Evolutionary conservation across 2,888 invertebrate species (phyloP).

Genomic region (Xanthia togata): DNA sequence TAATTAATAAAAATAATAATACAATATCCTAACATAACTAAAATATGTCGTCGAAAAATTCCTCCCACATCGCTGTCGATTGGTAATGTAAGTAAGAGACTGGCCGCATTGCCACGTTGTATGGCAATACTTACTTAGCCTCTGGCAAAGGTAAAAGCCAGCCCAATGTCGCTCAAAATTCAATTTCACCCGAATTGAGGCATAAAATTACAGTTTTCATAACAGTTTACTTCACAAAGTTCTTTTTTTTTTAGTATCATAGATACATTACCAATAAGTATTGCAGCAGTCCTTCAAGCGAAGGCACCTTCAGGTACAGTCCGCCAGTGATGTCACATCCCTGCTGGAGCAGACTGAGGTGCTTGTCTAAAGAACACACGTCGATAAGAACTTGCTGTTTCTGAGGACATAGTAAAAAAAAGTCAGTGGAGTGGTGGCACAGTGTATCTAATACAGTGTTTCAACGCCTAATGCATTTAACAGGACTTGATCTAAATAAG

Average conservation of each 20-base stretch:
- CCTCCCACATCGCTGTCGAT: too few species aligned
- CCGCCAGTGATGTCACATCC: conserved; percentile 99
- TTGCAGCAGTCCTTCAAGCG: conserved; percentile 95
- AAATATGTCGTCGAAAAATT: too few species aligned
- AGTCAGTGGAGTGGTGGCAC: neutral
- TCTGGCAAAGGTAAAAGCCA: too few species aligned
- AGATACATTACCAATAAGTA: conserved; percentile 93
- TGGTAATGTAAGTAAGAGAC: too few species aligned
- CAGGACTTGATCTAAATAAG: too few species aligned
- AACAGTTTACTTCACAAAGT: neutral
- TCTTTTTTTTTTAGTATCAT: neutral
- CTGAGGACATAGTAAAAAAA: conserved; percentile 72
- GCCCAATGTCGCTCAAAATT: too few species aligned
- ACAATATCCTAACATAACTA: too few species aligned
- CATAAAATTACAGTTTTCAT: neutral
- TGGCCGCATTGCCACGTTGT: too few species aligned
- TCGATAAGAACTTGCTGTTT: conserved; percentile 96
- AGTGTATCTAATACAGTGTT: neutral
- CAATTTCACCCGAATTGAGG: too few species aligned
- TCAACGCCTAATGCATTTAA: neutral
- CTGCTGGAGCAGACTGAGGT: conserved; percentile 97
- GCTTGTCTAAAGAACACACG: conserved; percentile 97
- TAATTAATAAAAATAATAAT: too few species aligned
- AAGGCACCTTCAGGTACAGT: conserved; percentile 96
- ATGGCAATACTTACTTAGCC: too few species aligned